Conservation (phyloP, 2,113 vertebrate species). For the Orthonyx spaldingii region DNA sequence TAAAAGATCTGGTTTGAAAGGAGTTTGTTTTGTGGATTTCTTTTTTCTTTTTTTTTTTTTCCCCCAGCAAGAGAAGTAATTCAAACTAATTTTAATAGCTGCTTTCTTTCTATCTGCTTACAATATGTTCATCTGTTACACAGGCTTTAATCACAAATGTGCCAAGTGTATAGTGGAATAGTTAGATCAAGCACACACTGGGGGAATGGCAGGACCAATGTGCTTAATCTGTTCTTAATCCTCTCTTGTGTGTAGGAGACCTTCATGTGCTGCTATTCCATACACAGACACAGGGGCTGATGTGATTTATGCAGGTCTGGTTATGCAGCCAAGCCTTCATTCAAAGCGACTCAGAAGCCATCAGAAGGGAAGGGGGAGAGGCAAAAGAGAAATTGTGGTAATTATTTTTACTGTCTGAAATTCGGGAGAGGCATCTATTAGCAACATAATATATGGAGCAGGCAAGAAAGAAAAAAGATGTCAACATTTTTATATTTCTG, state of each 20-base stretch:
- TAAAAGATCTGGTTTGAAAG: neutral
- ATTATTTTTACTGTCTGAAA: constrained; percentile 9
- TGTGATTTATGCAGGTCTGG: neutral
- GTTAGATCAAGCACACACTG: neutral
- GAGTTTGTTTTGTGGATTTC: neutral
- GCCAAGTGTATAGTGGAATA: neutral
- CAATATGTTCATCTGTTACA: neutral
- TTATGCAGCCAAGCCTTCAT: neutral
- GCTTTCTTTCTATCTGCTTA: neutral
- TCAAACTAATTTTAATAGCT: neutral
- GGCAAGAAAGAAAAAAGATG: neutral
- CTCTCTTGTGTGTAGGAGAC: neutral
- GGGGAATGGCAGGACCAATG: neutral
- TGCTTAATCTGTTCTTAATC: neutral
- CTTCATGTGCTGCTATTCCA: neutral
- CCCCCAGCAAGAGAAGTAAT: neutral
- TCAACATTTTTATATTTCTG: neutral
- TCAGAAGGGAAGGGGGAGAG: neutral
- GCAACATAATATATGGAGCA: neutral
- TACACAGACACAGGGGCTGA: neutral
- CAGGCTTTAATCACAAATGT: neutral
- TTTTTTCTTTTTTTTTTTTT: too few relatives aligned
- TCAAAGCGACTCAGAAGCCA: neutral
- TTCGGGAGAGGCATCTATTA: neutral
- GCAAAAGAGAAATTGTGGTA: neutral